Percentiles rank a stretch among this genome's conserved stretches.
These are phyloP conservation scores for Cyrtorhinus lividipennis DNA, from an alignment of 1,140 invertebrate species.

Conservation along the genomic window DNA sequence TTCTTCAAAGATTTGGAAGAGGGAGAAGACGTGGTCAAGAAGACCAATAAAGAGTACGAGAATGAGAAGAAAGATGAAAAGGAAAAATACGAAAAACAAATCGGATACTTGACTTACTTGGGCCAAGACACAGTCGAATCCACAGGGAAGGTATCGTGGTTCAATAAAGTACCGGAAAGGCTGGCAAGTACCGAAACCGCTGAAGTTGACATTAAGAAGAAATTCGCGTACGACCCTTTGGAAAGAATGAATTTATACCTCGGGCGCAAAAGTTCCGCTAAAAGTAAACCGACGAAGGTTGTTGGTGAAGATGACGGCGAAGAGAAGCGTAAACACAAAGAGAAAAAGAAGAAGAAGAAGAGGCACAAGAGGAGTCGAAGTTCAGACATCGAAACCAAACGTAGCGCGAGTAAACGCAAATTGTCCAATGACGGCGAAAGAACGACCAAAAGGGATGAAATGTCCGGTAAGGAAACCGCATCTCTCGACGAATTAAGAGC, in stretches of 20 bases:
- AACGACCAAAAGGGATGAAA: background rate
- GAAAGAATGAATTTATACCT: constrained; percentile 48
- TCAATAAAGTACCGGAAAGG: constrained; percentile 48
- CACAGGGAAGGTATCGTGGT: constrained; percentile 66
- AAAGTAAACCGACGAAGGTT: constrained; percentile 12
- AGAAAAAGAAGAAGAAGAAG: constrained; percentile 25
- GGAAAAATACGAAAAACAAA: constrained; percentile 95
- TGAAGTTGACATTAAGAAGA: constrained; percentile 45
- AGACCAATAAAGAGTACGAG: constrained; percentile 75
- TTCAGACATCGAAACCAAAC: background rate
- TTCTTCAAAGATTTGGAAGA: constrained; percentile 79
- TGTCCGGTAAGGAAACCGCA: background rate
- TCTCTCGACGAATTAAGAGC: constrained; percentile 58
- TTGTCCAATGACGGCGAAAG: constrained; percentile 12
- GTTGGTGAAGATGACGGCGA: constrained; percentile 26
- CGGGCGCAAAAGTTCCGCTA: constrained; percentile 25
- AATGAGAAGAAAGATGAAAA: constrained; percentile 80
- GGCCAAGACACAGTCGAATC: constrained; percentile 85
- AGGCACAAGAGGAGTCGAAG: constrained; percentile 17
- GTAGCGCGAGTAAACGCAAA: constrained; percentile 28
- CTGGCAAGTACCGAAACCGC: constrained; percentile 31
- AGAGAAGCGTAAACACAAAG: background rate
- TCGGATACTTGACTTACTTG: constrained; percentile 89
- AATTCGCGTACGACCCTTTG: constrained; percentile 56
- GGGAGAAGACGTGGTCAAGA: constrained; percentile 42